Evolutionary conservation across 2,888 invertebrate species (phyloP).

Genomic region (Orthosia cruda): DNA sequence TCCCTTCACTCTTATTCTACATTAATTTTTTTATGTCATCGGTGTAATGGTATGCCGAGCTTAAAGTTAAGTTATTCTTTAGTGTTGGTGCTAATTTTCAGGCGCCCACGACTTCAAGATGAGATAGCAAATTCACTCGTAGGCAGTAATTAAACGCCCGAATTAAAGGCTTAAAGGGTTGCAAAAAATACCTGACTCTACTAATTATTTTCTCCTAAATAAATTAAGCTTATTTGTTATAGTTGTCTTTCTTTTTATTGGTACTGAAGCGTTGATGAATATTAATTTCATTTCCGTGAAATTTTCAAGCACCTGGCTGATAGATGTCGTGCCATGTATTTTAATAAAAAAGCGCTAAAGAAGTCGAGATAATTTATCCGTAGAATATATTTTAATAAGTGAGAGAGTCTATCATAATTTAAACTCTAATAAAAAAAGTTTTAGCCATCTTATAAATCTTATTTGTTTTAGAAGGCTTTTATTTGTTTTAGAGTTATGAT

Average conservation of each 20-base stretch:
- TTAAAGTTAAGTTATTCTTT: neutral
- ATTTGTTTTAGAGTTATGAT: neutral
- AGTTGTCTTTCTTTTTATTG: constrained; percentile 32
- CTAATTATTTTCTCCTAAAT: constrained; percentile 57
- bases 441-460: neutral
- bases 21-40: neutral
- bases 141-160: constrained; percentile 52
- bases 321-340: constrained; percentile 51
- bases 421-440: neutral
- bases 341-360: constrained; percentile 29
- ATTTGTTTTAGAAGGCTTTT: neutral
- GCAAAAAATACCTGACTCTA: constrained; percentile 57
- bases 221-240: constrained; percentile 61
- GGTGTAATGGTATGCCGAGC: neutral
- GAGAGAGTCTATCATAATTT: neutral
- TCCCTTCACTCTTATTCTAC: neutral
- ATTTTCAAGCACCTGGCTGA: constrained; percentile 47
- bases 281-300: constrained; percentile 54
- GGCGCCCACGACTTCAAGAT: constrained; percentile 15
- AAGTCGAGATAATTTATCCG: constrained; percentile 3
- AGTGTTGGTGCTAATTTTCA: neutral
- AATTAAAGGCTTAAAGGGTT: constrained; percentile 50
- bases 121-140: constrained; percentile 33
- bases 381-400: constrained; percentile 27
- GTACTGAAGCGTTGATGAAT: constrained; percentile 51